Base-by-base conservation (phyloP, 1,140 invertebrate species). In the Zaprionus ghesquierei region DNA sequence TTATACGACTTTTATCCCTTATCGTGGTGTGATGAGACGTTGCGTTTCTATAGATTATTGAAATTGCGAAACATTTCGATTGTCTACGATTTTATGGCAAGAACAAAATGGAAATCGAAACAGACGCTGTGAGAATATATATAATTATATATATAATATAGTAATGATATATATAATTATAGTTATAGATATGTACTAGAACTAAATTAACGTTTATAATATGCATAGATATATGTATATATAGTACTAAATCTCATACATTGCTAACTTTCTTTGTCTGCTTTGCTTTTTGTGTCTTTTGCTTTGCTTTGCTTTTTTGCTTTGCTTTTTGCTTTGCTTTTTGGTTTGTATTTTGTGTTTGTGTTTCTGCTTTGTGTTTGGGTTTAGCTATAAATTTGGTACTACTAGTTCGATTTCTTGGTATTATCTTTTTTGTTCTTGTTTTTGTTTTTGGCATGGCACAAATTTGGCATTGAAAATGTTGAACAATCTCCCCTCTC, bases 361-460 rank as follows among this genome's bases (percentile, higher is more conserved):
- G 35, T 60, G 18, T 29, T n/a, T n/a, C n/a, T n/a, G n/a, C n/a
- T n/a, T n/a, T 60, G 41, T 69, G 68, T 74, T 74, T 62, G 51
- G 70, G 50, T 27, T 50, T 51, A 62, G 64, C 64, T 73, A 49
- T 63, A 63, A 38, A 20, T 53, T 71, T 64, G 74, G 46, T 65
- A 59, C 59, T 63, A 63, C 56, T 61, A 66, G 46, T 76, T 86
- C 23, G 51, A 31, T 54, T 72, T 46, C 41, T 56, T 54, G 27
- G 54, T 85, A 35, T 79, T 81, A 81, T 35, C 8, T 13, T 3
- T 38, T 38, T 87, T 81, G 69, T 60, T 58, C 55, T 49, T 27
- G 51, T 79, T 53, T 25, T 41, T 38, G n/a, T 55, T 87, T 89
- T 89, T 89, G 85, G 85, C 79, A 89, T 89, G 85, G 86, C 85